Percentiles rank a stretch among this genome's conserved stretches.
Conservation (phyloP, 1,140 invertebrate species). For the Tetranychus cinnabarinus region DNA sequence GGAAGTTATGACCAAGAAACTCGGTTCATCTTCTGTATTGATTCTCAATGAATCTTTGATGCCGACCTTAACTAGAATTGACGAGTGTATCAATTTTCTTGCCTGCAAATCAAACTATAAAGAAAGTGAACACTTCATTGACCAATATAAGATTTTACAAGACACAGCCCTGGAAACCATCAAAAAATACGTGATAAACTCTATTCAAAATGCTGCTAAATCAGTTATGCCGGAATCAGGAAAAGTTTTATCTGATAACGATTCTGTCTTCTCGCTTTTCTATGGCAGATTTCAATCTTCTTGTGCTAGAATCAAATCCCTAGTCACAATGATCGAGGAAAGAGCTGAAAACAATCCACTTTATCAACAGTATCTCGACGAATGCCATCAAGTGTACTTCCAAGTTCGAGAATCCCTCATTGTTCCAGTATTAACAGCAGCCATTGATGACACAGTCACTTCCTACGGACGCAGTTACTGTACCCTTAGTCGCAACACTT, state of each 20-base stretch:
- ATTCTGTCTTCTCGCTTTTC: conserved; percentile 63
- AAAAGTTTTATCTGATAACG: conserved; percentile 19
- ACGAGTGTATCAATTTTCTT: conserved; percentile 64
- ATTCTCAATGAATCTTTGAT: conserved; percentile 46
- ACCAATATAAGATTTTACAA: conserved; percentile 14
- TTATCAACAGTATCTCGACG: conserved; percentile 46
- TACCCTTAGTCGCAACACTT: conserved; percentile 57
- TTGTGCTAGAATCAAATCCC: conserved; percentile 48
- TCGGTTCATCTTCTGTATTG: not conserved
- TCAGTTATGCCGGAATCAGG: conserved; percentile 28
- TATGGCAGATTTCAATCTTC: conserved; percentile 82
- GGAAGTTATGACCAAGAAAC: conserved; percentile 41
- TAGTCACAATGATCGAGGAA: conserved; percentile 56
- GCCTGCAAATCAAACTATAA: conserved; percentile 47
- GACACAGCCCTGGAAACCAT: conserved; percentile 14
- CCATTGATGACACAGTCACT: conserved; percentile 40
- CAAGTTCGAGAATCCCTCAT: conserved; percentile 43
- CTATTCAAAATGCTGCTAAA: conserved; percentile 29
- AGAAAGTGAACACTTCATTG: conserved; percentile 41
- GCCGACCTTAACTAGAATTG: conserved; percentile 51
- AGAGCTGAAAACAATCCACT: conserved; percentile 37
- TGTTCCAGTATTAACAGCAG: conserved; percentile 44
- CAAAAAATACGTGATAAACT: conserved; percentile 13
- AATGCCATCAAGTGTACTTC: conserved; percentile 68
- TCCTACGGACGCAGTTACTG: conserved; percentile 61